Evolutionary conservation across 92 coral and sea anemone species (phyloP).

Genomic region (Epizoanthus illoricatus): DNA sequence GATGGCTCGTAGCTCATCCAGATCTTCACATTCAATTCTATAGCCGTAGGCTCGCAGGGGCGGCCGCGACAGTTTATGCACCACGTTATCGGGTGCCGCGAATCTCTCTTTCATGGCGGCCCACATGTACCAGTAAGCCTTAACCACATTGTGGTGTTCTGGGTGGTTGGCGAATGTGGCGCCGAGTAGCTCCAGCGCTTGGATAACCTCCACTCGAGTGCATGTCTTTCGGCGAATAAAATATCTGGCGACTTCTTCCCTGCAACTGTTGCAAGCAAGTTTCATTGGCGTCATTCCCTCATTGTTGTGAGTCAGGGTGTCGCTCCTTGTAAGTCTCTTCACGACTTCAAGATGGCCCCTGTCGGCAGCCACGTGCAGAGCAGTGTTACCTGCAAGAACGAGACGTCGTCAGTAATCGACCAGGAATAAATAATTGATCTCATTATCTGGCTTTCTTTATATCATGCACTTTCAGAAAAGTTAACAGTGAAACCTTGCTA

Average conservation of each 20-base stretch:
- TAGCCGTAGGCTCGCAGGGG: slow-evolving; percentile 62
- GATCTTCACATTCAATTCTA: slow-evolving; percentile 64
- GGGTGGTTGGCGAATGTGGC: slow-evolving; percentile 71
- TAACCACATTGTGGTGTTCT: slow-evolving; percentile 40
- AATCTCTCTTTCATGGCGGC: slow-evolving; percentile 64
- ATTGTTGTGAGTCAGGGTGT: slow-evolving; percentile 41
- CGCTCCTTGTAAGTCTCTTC: slow-evolving; percentile 42
- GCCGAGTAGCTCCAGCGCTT: slow-evolving; percentile 62
- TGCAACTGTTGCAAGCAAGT: slow-evolving; percentile 63
- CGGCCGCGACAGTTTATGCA: slow-evolving; percentile 64
- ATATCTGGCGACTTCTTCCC: slow-evolving; percentile 59
- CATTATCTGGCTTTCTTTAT: too few species aligned
- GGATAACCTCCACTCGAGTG: slow-evolving; percentile 58
- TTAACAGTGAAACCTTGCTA: too few species aligned
- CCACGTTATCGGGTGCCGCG: slow-evolving; percentile 47
- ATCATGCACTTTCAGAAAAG: too few species aligned
- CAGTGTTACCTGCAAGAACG: slow-evolving; percentile 56
- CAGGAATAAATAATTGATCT: too few species aligned
- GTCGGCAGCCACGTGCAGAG: slow-evolving; percentile 62
- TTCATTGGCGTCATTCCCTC: slow-evolving; percentile 70
- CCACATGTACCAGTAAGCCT: slow-evolving; percentile 60
- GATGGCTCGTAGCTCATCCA: slow-evolving; percentile 55
- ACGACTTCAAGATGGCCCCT: slow-evolving; percentile 56
- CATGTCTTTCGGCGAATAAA: slow-evolving; percentile 53
- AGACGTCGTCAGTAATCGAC: not conserved